These are phyloP conservation scores for Conus canariensis DNA, from an alignment of 2,888 invertebrate genomes.

Conservation along the genomic window DNA sequence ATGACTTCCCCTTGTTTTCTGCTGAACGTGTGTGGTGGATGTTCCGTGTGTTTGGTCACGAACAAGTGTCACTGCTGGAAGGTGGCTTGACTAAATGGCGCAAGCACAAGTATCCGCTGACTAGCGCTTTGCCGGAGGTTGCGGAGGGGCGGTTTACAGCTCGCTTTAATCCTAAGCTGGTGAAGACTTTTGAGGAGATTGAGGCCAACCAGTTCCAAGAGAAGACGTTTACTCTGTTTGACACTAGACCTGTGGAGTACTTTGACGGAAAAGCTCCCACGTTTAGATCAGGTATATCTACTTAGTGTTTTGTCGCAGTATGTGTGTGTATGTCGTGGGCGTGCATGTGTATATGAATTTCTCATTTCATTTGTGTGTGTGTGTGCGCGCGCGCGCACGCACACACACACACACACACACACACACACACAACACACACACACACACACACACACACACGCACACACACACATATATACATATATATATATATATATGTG, in stretches of 20 bases:
- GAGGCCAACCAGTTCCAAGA: constrained; percentile 56
- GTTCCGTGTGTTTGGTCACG: constrained; percentile 65
- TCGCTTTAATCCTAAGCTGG: constrained; percentile 41
- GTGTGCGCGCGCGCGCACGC: not conserved
- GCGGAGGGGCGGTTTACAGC: constrained; percentile 56
- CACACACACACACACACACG: too few relatives aligned
- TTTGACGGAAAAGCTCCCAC: constrained; percentile 73
- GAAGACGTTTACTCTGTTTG: constrained; percentile 64
- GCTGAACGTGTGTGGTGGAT: constrained; percentile 67
- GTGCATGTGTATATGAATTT: not conserved
- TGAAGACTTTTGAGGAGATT: constrained; percentile 69
- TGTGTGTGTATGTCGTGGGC: not conserved
- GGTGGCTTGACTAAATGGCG: constrained; percentile 67
- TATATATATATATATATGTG: too few relatives aligned
- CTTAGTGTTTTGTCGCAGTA: not conserved
- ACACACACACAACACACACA: too few relatives aligned
- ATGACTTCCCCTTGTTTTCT: constrained; percentile 54
- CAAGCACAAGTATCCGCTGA: constrained; percentile 60
- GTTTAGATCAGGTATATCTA: constrained; percentile 68
- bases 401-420: too few relatives aligned
- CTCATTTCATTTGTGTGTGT: not conserved
- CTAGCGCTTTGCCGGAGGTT: constrained; percentile 57
- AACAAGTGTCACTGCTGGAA: constrained; percentile 63
- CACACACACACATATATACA: too few relatives aligned
- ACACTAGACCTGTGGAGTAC: constrained; percentile 72